Evolutionary conservation across 2,888 invertebrate species (phyloP).

Genomic region (Eupithecia tripunctaria): DNA sequence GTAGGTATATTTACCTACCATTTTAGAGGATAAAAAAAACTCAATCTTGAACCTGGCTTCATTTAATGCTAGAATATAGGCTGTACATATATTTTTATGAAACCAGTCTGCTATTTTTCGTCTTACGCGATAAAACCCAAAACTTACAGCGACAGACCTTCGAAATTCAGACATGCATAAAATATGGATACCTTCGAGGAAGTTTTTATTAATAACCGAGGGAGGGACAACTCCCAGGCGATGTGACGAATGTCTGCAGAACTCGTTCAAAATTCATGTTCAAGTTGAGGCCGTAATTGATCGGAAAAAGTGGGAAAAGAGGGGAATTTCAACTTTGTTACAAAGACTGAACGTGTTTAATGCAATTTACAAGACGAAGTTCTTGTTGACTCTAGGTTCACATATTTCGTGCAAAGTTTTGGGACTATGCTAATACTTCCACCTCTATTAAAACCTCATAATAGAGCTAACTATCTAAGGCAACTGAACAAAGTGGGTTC

Average conservation of each 20-base stretch:
- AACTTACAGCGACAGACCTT: conserved; percentile 2
- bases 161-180: conserved; percentile 43
- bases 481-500: conserved; percentile 26
- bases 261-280: conserved; percentile 43
- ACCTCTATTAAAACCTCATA: conserved; percentile 17
- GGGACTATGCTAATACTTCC: conserved; percentile 17
- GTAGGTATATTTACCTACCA: too few relatives aligned
- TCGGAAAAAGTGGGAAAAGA: conserved; percentile 41
- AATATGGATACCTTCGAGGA: conserved; percentile 44
- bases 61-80: not conserved
- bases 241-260: conserved; percentile 43
- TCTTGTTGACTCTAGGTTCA: not conserved
- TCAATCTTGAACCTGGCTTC: not conserved
- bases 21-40: not conserved
- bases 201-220: conserved; percentile 47
- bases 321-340: not conserved
- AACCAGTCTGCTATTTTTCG: not conserved
- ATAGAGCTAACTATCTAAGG: conserved; percentile 18
- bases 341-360: not conserved
- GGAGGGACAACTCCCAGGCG: conserved; percentile 44
- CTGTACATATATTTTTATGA: not conserved
- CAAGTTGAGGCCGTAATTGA: conserved; percentile 50
- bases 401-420: conserved; percentile 18
- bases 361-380: not conserved
- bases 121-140: conserved; percentile 3